Evolutionary conservation across 2,888 invertebrate genomes (phyloP).

Genomic region (Tachina lurida): DNA sequence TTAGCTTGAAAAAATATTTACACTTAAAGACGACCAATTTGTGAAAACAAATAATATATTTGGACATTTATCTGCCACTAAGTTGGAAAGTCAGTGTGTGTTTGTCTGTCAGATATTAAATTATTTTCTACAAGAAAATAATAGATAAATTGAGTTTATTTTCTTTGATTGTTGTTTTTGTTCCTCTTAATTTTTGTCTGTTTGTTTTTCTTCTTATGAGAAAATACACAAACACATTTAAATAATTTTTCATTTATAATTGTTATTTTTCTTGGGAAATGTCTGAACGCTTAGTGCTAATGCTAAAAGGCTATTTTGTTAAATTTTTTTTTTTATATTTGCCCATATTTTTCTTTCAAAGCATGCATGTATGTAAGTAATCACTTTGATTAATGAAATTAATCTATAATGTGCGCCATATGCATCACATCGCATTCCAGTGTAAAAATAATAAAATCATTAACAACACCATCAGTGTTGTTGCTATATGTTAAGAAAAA

Average conservation of each 20-base stretch:
- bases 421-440: slow-evolving; percentile 57
- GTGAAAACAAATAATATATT: not conserved
- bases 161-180: not conserved
- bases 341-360: slow-evolving; percentile 40
- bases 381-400: slow-evolving; percentile 80
- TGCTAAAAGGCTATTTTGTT: slow-evolving; percentile 25
- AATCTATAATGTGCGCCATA: slow-evolving; percentile 79
- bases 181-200: not conserved
- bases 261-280: slow-evolving; percentile 36
- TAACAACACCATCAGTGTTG: slow-evolving; percentile 24
- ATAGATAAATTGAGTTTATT: slow-evolving; percentile 40
- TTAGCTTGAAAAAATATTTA: not conserved
- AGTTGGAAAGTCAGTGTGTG: slow-evolving; percentile 10
- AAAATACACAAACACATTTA: slow-evolving; percentile 5
- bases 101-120: not conserved
- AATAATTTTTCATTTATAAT: slow-evolving; percentile 62
- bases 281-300: slow-evolving; percentile 2
- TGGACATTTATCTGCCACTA: slow-evolving; percentile 22
- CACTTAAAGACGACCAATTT: not conserved
- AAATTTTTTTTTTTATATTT: slow-evolving; percentile 6
- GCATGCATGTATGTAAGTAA: slow-evolving; percentile 56
- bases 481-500: not conserved
- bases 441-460: slow-evolving; percentile 38
- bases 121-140: not conserved
- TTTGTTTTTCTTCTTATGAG: not conserved